These are phyloP conservation scores for Crotalus helleri DNA, from an alignment of 2,113 vertebrate genomes.

Conservation along the genomic window DNA sequence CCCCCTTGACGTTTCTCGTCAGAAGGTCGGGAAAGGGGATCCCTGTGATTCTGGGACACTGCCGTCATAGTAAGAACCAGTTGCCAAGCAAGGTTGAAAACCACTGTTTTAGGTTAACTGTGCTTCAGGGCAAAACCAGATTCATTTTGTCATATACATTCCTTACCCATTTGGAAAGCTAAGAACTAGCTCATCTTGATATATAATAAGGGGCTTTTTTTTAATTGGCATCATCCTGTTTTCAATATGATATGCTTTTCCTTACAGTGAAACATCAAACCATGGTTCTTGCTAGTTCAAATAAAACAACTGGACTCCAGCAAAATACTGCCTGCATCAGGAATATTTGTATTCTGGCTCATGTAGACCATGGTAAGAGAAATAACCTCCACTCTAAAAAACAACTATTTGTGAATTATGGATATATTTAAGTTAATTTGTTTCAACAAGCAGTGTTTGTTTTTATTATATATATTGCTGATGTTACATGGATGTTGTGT, in stretches of 20 bases:
- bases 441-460: rapidly evolving
- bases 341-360: conserved; percentile 92
- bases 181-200: background rate
- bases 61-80: no score
- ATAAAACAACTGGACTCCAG: conserved; percentile 81
- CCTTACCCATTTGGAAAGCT: no score
- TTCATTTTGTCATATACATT: background rate
- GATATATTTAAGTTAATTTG: background rate
- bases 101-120: background rate
- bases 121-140: background rate
- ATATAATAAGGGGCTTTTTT: no score
- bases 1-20: rapidly evolving
- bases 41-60: no score
- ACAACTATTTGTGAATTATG: background rate
- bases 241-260: background rate
- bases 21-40: no score
- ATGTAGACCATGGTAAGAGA: conserved; percentile 92
- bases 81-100: no score
- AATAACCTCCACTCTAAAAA: rapidly evolving
- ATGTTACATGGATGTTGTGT: background rate
- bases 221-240: background rate
- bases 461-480: rapidly evolving
- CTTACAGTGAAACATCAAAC: background rate
- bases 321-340: conserved; percentile 81
- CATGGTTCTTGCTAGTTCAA: conserved; percentile 80